A percentile compares a stretch with the other conserved stretches of the same genome.
phyloP scores from a whole-genome alignment of 2,888 invertebrate species.

The Phasia obesa region DNA sequence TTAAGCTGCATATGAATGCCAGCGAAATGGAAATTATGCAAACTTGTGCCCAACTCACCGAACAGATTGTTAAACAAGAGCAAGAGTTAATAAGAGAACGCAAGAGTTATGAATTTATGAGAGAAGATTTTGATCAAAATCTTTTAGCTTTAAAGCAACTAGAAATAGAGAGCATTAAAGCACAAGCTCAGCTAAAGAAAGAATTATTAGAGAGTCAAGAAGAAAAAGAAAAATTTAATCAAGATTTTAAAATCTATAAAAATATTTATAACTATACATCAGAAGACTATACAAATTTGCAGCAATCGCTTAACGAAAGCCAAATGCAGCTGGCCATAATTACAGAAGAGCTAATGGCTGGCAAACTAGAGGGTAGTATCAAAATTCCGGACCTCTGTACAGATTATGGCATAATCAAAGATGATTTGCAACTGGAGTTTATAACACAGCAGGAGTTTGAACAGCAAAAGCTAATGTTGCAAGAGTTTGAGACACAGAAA shows the following conservation, averaged over 20 bases:
- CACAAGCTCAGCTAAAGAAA: conserved; percentile 74
- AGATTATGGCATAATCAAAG: conserved; percentile 79
- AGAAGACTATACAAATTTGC: conserved; percentile 76
- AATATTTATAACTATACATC: conserved; percentile 69
- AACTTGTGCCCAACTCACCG: conserved; percentile 75
- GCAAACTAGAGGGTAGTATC: conserved; percentile 67
- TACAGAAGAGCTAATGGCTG: conserved; percentile 75
- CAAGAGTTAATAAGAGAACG: conserved; percentile 74
- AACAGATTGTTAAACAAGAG: conserved; percentile 75
- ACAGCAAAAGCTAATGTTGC: conserved; percentile 72
- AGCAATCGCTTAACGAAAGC: conserved; percentile 74
- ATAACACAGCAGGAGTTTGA: conserved; percentile 79
- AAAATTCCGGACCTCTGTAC: conserved; percentile 75
- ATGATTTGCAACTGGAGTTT: conserved; percentile 79
- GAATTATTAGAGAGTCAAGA: conserved; percentile 74
- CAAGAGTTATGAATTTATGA: conserved; percentile 78
- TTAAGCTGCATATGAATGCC: conserved; percentile 77
- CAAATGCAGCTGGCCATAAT: conserved; percentile 78
- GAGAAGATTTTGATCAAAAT: conserved; percentile 78
- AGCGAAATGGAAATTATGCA: conserved; percentile 76
- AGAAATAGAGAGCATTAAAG: conserved; percentile 76
- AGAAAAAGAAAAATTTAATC: conserved; percentile 70
- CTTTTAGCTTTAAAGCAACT: conserved; percentile 74
- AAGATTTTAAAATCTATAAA: conserved; percentile 57
- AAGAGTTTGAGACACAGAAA: conserved; percentile 72